Evolutionary conservation across 2,113 vertebrate genomes (phyloP).

Genomic region (Eptesicus fuscus): DNA sequence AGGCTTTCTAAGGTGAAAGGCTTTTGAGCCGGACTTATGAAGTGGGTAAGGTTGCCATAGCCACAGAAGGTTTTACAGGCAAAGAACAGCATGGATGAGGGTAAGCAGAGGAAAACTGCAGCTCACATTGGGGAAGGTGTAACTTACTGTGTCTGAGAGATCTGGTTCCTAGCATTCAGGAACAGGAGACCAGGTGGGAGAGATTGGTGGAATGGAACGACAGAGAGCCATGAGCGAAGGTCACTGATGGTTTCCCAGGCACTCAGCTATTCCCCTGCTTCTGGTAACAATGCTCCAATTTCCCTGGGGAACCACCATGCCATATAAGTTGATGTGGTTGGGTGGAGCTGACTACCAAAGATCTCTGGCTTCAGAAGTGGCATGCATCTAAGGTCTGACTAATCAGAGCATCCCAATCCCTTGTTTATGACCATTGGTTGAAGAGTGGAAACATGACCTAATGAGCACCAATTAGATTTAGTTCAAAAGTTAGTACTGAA

Average conservation of each 20-base stretch:
- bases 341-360: neutral
- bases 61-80: neutral
- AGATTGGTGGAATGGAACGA: neutral
- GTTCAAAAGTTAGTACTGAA: neutral
- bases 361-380: neutral
- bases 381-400: neutral
- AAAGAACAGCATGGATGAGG: fast-evolving
- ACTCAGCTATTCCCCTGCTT: neutral
- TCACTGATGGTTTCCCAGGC: neutral
- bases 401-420: neutral
- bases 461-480: neutral
- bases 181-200: neutral
- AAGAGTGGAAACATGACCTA: neutral
- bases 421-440: neutral
- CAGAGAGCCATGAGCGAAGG: neutral
- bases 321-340: neutral
- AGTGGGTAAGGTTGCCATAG: neutral
- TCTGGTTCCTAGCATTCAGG: neutral
- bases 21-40: neutral
- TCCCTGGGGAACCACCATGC: neutral
- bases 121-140: fast-evolving
- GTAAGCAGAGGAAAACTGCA: neutral
- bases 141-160: neutral
- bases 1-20: neutral
- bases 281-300: neutral